Base-by-base conservation (phyloP, 2,797 vertebrate species). In the Sebastes vulpes region DNA sequence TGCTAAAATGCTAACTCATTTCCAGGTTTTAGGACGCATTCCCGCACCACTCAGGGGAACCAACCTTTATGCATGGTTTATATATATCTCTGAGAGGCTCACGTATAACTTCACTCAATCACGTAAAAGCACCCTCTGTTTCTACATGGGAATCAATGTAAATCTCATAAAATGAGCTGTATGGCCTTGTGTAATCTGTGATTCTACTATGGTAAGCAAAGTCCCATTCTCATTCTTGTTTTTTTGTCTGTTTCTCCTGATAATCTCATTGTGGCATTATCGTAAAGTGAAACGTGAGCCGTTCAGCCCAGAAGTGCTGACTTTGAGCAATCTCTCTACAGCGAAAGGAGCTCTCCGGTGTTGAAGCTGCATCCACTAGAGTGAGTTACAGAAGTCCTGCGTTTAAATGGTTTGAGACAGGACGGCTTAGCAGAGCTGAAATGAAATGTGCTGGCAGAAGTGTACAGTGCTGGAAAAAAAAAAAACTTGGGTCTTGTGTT, bases 261-360 rank as follows among this genome's bases (percentile, higher is more conserved):
- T 74, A 79, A 61, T 68, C 54, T 66, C 6, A 70, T 81, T 65
- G 58, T 61, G 67, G 65, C 23, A 9, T 77, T 74, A 77, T 56
- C 73, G 67, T 38, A 66, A 75, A 68, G 65, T 61, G 66, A 86
- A 80, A 83, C 28, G 35, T 31, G 58, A 73, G 63, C 67, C 53
- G 42, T 79, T 81, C 71, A 70, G 28, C 60, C 60, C 67, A 73
- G 53, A 86, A 81, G 20, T 80, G 84, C 82, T 87, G 88, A 89
- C 82, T 77, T 61, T 31, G 46, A 83, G 32, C 20, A 5, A 66
- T 78, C 53, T 76, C n/a, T 11, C 52, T 83, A 23, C 66, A 52
- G 23, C 25, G 42, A 65, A 65, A 57, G 79, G 63, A 72, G 70
- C 66, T 88, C 65, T 77, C 63, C 69, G 25, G 61, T 78, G 79